phyloP scores from a whole-genome alignment of 2,888 invertebrate species.

The Macrophya annulata region DNA sequence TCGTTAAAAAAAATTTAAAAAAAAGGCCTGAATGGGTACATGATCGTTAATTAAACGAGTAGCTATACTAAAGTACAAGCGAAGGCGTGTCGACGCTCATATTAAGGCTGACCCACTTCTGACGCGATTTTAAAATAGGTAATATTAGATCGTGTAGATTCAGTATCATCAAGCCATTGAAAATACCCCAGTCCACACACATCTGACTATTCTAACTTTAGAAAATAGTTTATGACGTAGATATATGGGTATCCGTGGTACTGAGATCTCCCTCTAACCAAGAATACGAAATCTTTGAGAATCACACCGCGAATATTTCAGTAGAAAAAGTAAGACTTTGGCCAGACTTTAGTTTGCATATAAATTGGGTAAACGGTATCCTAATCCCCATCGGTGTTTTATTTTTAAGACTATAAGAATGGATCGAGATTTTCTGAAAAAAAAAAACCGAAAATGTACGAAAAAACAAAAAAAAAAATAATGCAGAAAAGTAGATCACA shows the following conservation, averaged over 20 bases:
- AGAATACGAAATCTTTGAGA: background rate
- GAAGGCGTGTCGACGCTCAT: constrained; percentile 26
- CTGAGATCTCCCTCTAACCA: background rate
- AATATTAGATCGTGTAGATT: constrained; percentile 54
- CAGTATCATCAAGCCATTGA: constrained; percentile 47
- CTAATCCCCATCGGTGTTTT: background rate
- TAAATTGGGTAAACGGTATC: background rate
- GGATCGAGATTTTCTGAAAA: background rate
- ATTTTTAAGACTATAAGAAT: background rate
- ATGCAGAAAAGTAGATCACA: constrained; percentile 11
- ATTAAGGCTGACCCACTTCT: constrained; percentile 36
- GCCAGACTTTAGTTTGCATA: background rate
- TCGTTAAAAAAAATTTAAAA: constrained; percentile 1
- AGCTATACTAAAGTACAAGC: background rate
- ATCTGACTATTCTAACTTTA: constrained; percentile 47
- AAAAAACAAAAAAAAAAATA: background rate
- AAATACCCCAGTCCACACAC: constrained; percentile 33
- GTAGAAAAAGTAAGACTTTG: background rate
- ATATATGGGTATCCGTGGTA: background rate
- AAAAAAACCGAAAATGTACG: background rate
- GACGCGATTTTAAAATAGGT: constrained; percentile 29
- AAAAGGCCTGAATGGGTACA: background rate
- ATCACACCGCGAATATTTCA: background rate
- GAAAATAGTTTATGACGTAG: constrained; percentile 26
- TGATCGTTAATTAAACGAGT: constrained; percentile 27